Base-by-base conservation (phyloP, 2,113 vertebrate species). In the Seriola rivoliana region DNA sequence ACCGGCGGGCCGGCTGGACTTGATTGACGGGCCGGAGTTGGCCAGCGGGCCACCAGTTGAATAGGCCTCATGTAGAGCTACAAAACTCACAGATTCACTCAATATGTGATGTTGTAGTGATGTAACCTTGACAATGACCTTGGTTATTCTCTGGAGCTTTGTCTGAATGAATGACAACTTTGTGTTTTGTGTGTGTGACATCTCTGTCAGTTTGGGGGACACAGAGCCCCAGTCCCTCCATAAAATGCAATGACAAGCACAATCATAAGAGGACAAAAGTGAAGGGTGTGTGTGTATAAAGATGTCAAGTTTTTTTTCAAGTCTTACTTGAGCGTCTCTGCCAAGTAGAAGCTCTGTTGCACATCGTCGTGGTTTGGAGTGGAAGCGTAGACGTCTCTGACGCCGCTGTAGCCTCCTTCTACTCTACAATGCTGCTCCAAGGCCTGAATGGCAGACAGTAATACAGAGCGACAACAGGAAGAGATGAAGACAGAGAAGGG, bases 311-410 rank as follows among this genome's bases (percentile, higher is more conserved):
- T 9, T 11, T 8, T 52, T 29, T 75, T 2, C 29, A 29, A 29
- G 64, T 87, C 97, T 97, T 95, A 99, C 98, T 99, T 99, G 67
- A 99, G 96, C 0, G 98, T 99, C 93, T 99, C 98, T 13, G 98
- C 97, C 88, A 99, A 91, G 94, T 96, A 99, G 94, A 99, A 99
- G 91, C 98, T 99, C 93, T 99, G 98, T 78, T 99, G 98, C 6
- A 99, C 98, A 1, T 99, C 97, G 1, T 99, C 98, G 6, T 98
- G 96, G 86, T 75, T 97, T 42, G 97, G 96, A 1, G 81, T 90
- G 4, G 58, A 90, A 14, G 88, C 93, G 89, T 99, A 99, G 87
- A 99, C 98, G 58, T 99, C 98, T 71, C 96, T 94, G 46, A 99
- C 71, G 40, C 98, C 98, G 11, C 97, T 98, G 94, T 98, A 99